phyloP scores from a whole-genome alignment of 2,888 invertebrate species.

The Ypsolopha sequella region DNA sequence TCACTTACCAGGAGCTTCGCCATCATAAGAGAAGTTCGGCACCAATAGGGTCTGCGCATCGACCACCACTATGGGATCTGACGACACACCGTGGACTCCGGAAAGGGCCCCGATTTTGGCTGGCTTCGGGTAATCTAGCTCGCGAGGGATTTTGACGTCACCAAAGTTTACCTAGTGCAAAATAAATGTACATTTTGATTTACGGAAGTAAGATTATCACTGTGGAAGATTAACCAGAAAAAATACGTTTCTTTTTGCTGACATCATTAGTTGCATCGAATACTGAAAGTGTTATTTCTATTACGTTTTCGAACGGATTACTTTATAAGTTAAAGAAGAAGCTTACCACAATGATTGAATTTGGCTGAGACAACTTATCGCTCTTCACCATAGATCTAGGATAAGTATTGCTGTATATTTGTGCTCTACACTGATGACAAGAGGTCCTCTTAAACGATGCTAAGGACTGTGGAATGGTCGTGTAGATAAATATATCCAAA shows the following conservation, averaged over 20 bases:
- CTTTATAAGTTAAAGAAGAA: no score
- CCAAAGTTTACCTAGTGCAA: conserved; percentile 87
- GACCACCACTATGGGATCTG: conserved; percentile 89
- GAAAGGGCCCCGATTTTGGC: conserved; percentile 81
- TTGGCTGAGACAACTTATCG: no score
- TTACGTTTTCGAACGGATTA: not conserved
- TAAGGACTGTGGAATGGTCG: no score
- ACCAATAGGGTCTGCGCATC: conserved; percentile 94
- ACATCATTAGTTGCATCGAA: not conserved
- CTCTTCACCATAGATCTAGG: no score
- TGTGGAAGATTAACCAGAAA: no score
- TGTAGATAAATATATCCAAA: no score
- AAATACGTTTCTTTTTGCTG: not conserved
- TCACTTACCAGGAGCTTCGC: conserved; percentile 87
- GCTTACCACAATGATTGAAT: no score
- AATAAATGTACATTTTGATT: not conserved
- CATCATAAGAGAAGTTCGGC: conserved; percentile 92
- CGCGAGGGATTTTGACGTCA: conserved; percentile 83
- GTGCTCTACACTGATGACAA: no score
- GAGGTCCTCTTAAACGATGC: no score
- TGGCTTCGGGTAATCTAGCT: conserved; percentile 85
- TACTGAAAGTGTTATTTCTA: no score
- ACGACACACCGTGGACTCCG: conserved; percentile 87
- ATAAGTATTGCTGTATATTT: no score
- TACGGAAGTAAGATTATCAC: not conserved